Evolutionary conservation across 2,888 invertebrate species (phyloP), one percentile per base, ranked within the genome.

Genomic region (Chaitophorus viminalis): DNA sequence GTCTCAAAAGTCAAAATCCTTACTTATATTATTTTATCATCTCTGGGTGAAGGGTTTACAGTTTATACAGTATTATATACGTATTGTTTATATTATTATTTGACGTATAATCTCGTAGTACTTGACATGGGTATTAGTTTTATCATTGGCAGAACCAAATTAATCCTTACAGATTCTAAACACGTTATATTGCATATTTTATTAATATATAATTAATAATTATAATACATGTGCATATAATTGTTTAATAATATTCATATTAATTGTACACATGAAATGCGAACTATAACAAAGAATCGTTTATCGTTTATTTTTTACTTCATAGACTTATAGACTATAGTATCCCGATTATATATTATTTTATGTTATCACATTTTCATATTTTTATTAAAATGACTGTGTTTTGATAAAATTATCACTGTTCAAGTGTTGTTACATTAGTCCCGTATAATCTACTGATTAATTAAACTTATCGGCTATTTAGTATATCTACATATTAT

Each of bases 121-220:
- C 52, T 54, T 33, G 31, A 52, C 25, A 54, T 21, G 6, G 78
- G 78, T 21, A 60, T 21, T n/a, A 78, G 31, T 31, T 31, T 78
- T 29, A 60, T 78, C 78, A 33, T 33, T 60, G 54, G 31, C 33
- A 25, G 60, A 54, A 31, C 11, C 25, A 78, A 54, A 33, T 77
- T 77, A 77, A 54, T 68, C 8, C n/a, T n/a, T 29, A 11, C n/a
- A 31, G 33, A 25, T 78, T 14, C 54, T 78, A 78, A 78, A 78
- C 54, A 54, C 54, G 54, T 54, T 54, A 31, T 54, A 31, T 54
- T 3, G 31, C 9, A 31, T 31, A 31, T 70, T 31, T 29, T 29
- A 68, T 8, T 39, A 8, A 0, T 39, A n/a, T n/a, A n/a, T n/a
- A n/a, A n/a, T n/a, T n/a, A n/a, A n/a, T n/a, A n/a, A n/a, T n/a